These are phyloP conservation scores for Eutolmus rufibarbis DNA, from an alignment of 2,888 invertebrate genomes.

Conservation along the genomic window DNA sequence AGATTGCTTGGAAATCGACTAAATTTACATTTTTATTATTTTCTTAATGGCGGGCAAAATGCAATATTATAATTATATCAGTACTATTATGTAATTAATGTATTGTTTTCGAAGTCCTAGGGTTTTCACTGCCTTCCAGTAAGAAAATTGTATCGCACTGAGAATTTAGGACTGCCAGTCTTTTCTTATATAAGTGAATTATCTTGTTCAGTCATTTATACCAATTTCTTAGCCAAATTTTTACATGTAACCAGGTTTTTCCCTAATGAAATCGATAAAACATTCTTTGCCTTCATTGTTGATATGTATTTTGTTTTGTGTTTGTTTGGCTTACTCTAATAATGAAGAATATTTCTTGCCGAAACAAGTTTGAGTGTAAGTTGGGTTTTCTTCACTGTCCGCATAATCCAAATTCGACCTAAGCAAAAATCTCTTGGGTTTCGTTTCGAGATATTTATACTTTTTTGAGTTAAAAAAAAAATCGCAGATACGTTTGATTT, in stretches of 20 bases:
- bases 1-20: too few species aligned
- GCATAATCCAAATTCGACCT: too few species aligned
- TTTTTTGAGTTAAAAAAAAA: too few species aligned
- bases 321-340: not conserved
- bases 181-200: not conserved
- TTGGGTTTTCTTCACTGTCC: too few species aligned
- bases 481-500: too few species aligned
- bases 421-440: too few species aligned
- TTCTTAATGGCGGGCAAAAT: not conserved
- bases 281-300: not conserved
- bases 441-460: too few species aligned
- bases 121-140: too few species aligned
- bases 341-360: not conserved
- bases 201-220: not conserved
- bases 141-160: too few species aligned
- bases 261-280: not conserved
- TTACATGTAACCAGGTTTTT: not conserved
- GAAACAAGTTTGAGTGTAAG: not conserved
- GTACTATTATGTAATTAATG: not conserved
- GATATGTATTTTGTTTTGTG: not conserved
- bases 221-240: not conserved
- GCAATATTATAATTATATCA: too few species aligned
- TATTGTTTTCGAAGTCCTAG: not conserved
- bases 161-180: not conserved
- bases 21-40: not conserved